Base-by-base conservation (phyloP, 2,113 vertebrate species). In the Catharus bicknelli region DNA sequence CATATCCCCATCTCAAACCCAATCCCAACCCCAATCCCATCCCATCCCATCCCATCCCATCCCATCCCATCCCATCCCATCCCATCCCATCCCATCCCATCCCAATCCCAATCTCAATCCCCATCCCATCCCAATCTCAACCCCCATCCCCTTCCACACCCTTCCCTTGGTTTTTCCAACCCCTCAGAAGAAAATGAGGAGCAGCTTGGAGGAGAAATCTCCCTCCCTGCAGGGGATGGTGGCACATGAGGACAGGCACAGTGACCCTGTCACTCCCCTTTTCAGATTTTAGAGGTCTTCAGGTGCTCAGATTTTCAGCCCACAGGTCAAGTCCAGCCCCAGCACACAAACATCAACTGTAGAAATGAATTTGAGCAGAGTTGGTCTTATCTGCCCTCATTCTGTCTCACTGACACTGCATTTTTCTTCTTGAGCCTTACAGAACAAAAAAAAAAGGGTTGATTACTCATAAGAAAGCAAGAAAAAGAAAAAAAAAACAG, bases 391-490 rank as follows among this genome's bases (percentile, higher is more conserved):
- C 90, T 85, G 66, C 34, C 40, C 57, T 93, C 36, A 48, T 30
- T 66, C 82, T 72, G 34, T 67, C 74, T 77, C 22, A 25, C n/a
- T 84, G 84, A 91, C 88, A 72, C 32, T 15, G 27, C 48, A 75
- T 72, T 82, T 84, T 89, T 95, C 67, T 95, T 92, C 59, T 66
- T 2, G 13, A 74, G 55, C 62, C 43, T 70, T 26, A 86, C 11
- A 67, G 47, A 75, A 30, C 12, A 14, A 42, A 40, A 72, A 32
- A 55, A 40, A 27, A 36, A 32, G 9, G 50, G 32, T 7, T 69
- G 87, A 77, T 67, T 89, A 30, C 29, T 68, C 34, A 13, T 32
- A 86, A 91, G 48, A 70, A 57, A 70, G 47, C 5, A 45, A 54
- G 27, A 42, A 57, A 42, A 59, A 25, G 10, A 34, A 38, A 26